A percentile compares a stretch with the other conserved stretches of the same genome.
These are phyloP conservation scores for Coreius guichenoti DNA, from an alignment of 2,797 vertebrate genomes.

Conservation along the genomic window DNA sequence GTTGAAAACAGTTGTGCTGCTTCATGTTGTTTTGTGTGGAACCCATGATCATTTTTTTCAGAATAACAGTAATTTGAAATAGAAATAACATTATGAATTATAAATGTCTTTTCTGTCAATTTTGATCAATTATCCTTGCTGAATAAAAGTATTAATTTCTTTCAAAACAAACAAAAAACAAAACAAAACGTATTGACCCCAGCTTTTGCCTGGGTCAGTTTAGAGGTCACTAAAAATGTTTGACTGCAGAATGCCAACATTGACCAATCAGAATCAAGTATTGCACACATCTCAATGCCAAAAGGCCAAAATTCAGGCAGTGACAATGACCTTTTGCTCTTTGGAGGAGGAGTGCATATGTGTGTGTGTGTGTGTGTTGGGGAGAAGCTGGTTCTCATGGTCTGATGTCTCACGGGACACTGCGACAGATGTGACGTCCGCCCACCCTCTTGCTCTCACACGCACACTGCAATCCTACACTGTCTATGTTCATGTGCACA, in stretches of 20 bases:
- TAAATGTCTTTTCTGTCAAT: not conserved
- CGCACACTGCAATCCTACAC: not conserved
- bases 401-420: conserved; percentile 43
- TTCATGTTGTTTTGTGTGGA: not conserved
- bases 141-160: not conserved
- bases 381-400: conserved; percentile 54
- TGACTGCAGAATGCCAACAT: not conserved
- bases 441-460: conserved; percentile 23
- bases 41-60: not conserved
- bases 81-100: not conserved
- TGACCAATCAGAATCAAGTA: conserved; percentile 15
- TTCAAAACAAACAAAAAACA: not conserved
- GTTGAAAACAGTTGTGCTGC: too few species aligned
- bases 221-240: not conserved
- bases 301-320: not conserved
- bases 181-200: not conserved
- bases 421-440: conserved; percentile 55
- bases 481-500: not conserved
- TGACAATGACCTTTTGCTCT: conserved; percentile 31
- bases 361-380: conserved; percentile 14
- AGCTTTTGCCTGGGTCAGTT: not conserved
- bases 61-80: not conserved
- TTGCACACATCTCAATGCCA: not conserved
- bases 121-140: not conserved
- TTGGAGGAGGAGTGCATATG: conserved; percentile 17